Evolutionary conservation across 2,113 vertebrate genomes (phyloP), one percentile per base, ranked within the genome.

Genomic region (Recurvirostra avosetta): DNA sequence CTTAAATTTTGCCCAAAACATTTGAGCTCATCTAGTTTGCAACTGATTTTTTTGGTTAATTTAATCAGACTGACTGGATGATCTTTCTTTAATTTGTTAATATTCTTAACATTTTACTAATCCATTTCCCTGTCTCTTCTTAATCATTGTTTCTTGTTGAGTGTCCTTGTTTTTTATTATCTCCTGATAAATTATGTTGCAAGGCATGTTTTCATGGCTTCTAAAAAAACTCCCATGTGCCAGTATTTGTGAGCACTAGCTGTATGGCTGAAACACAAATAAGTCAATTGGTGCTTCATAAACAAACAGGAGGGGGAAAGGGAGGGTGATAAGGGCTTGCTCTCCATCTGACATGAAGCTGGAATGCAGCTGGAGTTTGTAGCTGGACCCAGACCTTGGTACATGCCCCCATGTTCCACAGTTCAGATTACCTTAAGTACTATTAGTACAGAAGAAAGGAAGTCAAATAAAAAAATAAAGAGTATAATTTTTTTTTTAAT

Each of bases 381-480:
- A 70, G 40, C 40, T 77, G n/a, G 47, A 67, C 12, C 4, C 52
- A 85, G 65, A 62, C 1, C 1, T 0, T 67, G 56, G 14, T 30
- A 74, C 8, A 36, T 21, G 18, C 3, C 11, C 20, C 11, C 10
- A 43, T 0, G 0, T 49, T 71, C 52, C 23, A 81, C 12, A 71
- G 22, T 58, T 92, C 49, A 58, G 23, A 62, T 15, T 78, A 21
- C 14, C 9, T 50, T 63, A 40, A 17, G 9, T 78, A 15, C 52
- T 71, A 34, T 34, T 52, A 36, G 29, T 32, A 26, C 6, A 86
- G 76, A 25, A 76, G 38, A 89, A 94, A 66, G 11, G 5, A 84
- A 70, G 36, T 55, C 18, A 86, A 67, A 25, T 50, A 47, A n/a
- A 15, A 74, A 78, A 43, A 58, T 8, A 53, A 56, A 71, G n/a